Evolutionary conservation across 2,888 invertebrate genomes (phyloP).

Genomic region (Oeneis ivallda): DNA sequence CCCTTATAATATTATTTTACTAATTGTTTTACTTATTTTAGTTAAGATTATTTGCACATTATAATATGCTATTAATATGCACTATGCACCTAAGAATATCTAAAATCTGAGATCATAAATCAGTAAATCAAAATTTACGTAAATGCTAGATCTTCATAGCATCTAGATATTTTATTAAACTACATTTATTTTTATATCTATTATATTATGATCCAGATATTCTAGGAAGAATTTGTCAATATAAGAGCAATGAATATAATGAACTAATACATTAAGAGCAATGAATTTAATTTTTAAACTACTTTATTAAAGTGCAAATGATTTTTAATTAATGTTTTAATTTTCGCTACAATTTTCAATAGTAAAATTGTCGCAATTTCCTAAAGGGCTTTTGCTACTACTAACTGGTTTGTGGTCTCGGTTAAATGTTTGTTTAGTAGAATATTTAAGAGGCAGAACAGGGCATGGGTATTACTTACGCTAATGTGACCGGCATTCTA

Average conservation of each 20-base stretch:
- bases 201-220: no score
- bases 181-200: no score
- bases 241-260: not conserved
- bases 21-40: not conserved
- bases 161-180: not conserved
- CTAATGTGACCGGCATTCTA: constrained; percentile 12
- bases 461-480: constrained; percentile 12
- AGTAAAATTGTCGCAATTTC: not conserved
- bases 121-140: not conserved
- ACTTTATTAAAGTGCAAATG: not conserved
- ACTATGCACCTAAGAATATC: not conserved
- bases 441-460: not conserved
- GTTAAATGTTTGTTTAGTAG: not conserved
- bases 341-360: not conserved
- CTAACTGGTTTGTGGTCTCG: constrained; percentile 16
- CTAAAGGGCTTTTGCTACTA: no score
- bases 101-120: constrained; percentile 8
- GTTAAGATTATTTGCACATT: not conserved
- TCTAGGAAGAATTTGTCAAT: no score
- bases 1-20: not conserved
- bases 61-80: not conserved
- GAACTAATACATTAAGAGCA: not conserved
- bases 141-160: not conserved
- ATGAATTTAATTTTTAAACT: not conserved
- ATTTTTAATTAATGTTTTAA: not conserved